Base-by-base conservation (phyloP, 2,797 vertebrate species). In the Phataginus tetradactyla region DNA sequence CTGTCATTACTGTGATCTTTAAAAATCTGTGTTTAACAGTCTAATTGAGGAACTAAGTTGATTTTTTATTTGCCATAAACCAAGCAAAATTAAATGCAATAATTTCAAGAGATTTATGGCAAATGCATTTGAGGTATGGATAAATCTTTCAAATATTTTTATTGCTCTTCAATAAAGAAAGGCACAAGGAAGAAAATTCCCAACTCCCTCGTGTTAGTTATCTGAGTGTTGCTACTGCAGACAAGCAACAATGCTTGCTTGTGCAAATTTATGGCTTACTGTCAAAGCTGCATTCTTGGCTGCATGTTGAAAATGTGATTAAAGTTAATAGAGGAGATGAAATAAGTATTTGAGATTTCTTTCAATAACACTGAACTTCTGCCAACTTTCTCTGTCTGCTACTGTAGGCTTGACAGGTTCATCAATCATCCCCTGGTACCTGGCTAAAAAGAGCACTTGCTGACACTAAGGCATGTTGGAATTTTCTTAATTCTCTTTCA, bases 321-420 rank as follows among this genome's bases (percentile, higher is more conserved):
- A 99, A 99, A 99, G 98, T 97, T 96, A 97, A 98, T 86, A 97
- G 98, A 98, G 92, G 97, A 98, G 98, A 99, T 98, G 98, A 97
- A 99, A 98, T 98, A 99, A 99, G 99, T 98, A 99, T 99, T 98
- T 98, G 97, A 98, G 97, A 99, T 98, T 98, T 98, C 98, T 98
- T 98, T 99, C 98, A 99, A 94, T 98, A 99, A 98, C 98, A 98
- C 98, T 98, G 98, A 98, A 98, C 96, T 96, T 97, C 96, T 98
- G 98, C 98, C 98, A 99, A 95, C 97, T 97, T 97, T 98, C 98
- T 98, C 98, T 98, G 85, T 98, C 97, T n/a, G 95, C 98, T 98
- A 98, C 98, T 78, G 98, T 98, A 94, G 97, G 90, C 92, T 97
- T 98, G 98, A 97, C 97, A 97, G 97, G 97, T 81, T 98, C 98